phyloP scores from a whole-genome alignment of 2,113 vertebrate species.

The Pelodiscus sinensis region DNA sequence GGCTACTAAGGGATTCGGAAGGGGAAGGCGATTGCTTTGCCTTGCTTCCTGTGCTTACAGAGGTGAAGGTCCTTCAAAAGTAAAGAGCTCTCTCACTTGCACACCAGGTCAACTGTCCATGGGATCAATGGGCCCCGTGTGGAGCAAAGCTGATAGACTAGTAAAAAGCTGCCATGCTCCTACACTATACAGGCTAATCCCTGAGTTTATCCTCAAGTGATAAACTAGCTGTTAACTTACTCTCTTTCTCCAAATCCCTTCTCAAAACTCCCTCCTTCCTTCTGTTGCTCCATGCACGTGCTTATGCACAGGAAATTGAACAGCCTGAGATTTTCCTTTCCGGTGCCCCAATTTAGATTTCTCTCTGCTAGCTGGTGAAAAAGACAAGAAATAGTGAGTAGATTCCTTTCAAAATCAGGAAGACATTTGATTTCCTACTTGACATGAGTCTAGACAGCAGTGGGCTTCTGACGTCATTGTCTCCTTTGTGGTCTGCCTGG shows the following conservation, averaged over 20 bases:
- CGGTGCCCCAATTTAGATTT: background rate
- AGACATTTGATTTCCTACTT: fast-evolving
- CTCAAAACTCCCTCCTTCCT: background rate
- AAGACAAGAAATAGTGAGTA: background rate
- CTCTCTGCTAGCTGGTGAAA: background rate
- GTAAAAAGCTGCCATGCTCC: background rate
- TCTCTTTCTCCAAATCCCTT: background rate
- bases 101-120: background rate
- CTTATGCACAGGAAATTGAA: background rate
- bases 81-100: background rate
- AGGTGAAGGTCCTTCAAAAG: background rate
- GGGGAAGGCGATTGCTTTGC: background rate
- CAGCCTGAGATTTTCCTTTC: background rate
- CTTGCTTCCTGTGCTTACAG: background rate
- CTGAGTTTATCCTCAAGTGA: background rate
- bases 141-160: background rate
- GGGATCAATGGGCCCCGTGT: background rate
- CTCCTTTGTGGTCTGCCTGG: background rate
- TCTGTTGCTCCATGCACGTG: background rate
- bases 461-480: background rate
- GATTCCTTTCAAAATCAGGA: conserved; percentile 10
- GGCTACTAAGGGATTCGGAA: background rate
- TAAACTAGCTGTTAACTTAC: background rate
- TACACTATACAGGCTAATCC: background rate
- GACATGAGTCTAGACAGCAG: background rate